Percentiles rank a stretch among this genome's conserved stretches.
Evolutionary conservation across 2,113 vertebrate genomes (phyloP).

Genomic region (Rhea pennata): DNA sequence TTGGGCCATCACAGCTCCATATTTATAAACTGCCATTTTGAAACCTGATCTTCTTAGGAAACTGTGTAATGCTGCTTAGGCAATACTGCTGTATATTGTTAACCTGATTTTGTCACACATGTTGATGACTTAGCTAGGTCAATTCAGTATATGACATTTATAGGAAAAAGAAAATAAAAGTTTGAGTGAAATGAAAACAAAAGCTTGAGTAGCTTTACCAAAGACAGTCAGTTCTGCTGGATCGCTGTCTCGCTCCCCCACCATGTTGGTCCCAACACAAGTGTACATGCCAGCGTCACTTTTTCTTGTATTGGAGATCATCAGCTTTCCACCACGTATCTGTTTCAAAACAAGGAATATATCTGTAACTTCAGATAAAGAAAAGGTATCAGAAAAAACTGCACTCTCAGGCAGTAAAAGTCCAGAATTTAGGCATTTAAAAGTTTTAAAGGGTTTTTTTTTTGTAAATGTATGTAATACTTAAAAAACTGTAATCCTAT

Average conservation of each 20-base stretch:
- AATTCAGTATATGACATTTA: background rate
- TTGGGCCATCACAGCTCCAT: background rate
- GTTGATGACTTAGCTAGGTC: background rate
- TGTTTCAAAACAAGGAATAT: conserved; percentile 53
- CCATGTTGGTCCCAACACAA: conserved; percentile 98
- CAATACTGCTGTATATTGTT: background rate
- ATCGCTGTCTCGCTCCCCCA: conserved; percentile 96
- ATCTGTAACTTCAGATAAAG: background rate
- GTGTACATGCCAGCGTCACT: conserved; percentile 96
- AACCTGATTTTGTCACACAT: background rate
- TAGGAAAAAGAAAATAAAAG: background rate
- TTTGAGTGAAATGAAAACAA: background rate
- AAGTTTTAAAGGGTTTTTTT: background rate
- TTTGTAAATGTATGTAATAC: background rate
- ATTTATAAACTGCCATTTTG: background rate
- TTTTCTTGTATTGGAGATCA: conserved; percentile 97
- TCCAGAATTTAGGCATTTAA: background rate
- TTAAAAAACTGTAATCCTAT: background rate
- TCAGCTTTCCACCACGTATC: conserved; percentile 97
- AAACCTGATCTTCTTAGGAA: background rate
- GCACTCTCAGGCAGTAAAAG: background rate
- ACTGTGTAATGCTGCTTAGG: background rate
- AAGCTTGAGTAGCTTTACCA: conserved; percentile 78
- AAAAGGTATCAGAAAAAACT: background rate
- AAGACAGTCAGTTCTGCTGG: conserved; percentile 97